A percentile compares a stretch with the other conserved stretches of the same genome.
Conservation (phyloP, 2,888 invertebrate species). For the Pseudococcus viburni region DNA sequence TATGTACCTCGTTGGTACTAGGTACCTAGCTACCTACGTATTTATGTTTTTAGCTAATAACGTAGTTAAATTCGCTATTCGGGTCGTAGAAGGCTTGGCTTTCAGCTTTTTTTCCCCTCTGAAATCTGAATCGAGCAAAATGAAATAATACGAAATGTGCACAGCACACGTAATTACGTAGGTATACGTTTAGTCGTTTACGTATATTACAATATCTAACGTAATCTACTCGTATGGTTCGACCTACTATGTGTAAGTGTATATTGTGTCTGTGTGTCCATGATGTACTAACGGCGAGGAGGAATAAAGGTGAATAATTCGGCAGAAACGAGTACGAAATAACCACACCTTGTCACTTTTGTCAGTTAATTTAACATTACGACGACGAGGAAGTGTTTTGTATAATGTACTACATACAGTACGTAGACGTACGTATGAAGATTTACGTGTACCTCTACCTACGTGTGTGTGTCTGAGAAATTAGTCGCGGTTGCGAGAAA, state of each 20-base stretch:
- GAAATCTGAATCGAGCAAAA: not conserved
- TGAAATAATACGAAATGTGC: not conserved
- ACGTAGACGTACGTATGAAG: not conserved
- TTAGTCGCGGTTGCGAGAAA: constrained; percentile 5
- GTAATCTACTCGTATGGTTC: no score
- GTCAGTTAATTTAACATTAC: not conserved
- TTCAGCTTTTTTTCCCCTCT: not conserved
- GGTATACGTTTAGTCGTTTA: no score
- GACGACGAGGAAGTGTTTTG: not conserved
- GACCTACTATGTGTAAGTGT: no score
- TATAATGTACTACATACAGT: not conserved
- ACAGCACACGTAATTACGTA: not conserved
- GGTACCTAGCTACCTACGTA: no score
- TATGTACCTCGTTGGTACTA: no score
- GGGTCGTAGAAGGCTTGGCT: not conserved
- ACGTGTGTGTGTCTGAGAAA: not conserved
- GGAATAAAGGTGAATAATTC: not conserved
- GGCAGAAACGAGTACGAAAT: not conserved
- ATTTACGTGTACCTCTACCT: no score
- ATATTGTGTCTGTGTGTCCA: no score
- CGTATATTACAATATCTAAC: not conserved
- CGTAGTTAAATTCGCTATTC: not conserved
- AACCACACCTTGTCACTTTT: constrained; percentile 1
- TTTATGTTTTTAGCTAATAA: not conserved
- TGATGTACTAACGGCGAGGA: not conserved